These are phyloP conservation scores for Notolepis coatsorum DNA, from an alignment of 2,797 vertebrate genomes.

Conservation along the genomic window DNA sequence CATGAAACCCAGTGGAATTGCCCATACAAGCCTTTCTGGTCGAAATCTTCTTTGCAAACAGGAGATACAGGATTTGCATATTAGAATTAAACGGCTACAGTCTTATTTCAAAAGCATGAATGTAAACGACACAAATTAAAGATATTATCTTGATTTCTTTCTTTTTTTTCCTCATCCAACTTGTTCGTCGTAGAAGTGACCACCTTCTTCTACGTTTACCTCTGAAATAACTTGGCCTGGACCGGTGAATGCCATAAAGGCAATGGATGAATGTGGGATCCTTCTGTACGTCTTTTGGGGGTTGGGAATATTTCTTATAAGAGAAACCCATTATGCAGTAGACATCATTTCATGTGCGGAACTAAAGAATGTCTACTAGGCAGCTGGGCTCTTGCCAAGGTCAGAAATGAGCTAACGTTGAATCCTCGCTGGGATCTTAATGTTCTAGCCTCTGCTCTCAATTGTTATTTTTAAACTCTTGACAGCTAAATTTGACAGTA, in stretches of 20 bases:
- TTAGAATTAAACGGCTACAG: too few relatives aligned
- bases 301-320: too few relatives aligned
- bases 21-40: too few relatives aligned
- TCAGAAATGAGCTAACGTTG: conserved; percentile 34
- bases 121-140: too few relatives aligned
- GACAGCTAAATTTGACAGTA: conserved; percentile 72
- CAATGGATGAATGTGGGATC: not conserved
- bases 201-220: conserved; percentile 41
- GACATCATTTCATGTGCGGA: conserved; percentile 6
- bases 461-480: conserved; percentile 68
- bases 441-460: conserved; percentile 59
- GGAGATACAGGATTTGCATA: too few relatives aligned
- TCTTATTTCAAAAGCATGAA: conserved; percentile 23
- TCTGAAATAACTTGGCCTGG: conserved; percentile 12
- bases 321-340: conserved; percentile 12
- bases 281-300: not conserved
- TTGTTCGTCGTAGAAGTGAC: too few relatives aligned
- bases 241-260: conserved; percentile 6
- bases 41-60: too few relatives aligned
- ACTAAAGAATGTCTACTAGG: conserved; percentile 29
- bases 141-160: too few relatives aligned
- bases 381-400: conserved; percentile 32
- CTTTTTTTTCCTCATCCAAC: conserved; percentile 16
- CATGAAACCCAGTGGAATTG: too few relatives aligned
- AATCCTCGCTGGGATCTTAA: conserved; percentile 45